These are phyloP conservation scores for Drosophila orosa DNA, from an alignment of 1,140 invertebrate genomes.

Conservation along the genomic window DNA sequence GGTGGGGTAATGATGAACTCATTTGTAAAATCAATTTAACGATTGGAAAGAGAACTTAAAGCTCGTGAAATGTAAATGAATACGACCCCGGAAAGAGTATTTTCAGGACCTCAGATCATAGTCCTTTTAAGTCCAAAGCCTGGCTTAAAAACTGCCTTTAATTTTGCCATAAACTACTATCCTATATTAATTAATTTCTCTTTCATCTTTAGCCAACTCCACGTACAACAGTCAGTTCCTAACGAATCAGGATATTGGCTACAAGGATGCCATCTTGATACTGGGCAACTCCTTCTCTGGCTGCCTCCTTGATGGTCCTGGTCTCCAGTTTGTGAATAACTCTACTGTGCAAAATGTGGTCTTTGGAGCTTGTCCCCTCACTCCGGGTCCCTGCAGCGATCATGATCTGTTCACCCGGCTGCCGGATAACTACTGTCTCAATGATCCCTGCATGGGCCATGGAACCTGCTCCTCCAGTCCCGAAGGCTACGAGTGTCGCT, in stretches of 20 bases:
- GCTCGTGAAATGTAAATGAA: neutral
- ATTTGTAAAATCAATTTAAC: constrained; percentile 27
- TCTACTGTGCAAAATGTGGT: constrained; percentile 88
- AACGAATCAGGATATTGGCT: constrained; percentile 88
- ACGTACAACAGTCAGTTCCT: constrained; percentile 91
- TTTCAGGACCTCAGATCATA: too few species aligned
- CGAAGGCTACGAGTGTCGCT: constrained; percentile 92
- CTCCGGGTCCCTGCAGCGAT: constrained; percentile 87
- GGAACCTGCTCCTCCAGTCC: constrained; percentile 90
- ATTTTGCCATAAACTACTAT: neutral
- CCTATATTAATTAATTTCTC: neutral
- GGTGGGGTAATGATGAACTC: constrained; percentile 18
- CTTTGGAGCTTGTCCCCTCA: constrained; percentile 90
- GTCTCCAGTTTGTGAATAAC: constrained; percentile 90
- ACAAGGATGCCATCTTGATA: constrained; percentile 87
- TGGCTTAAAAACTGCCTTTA: too few species aligned
- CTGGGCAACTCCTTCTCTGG: constrained; percentile 92
- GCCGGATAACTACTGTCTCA: constrained; percentile 89
- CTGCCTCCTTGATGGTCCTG: constrained; percentile 93
- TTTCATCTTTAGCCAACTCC: constrained; percentile 87
- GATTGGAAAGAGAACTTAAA: neutral
- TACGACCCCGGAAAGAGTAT: too few species aligned
- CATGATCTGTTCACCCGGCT: constrained; percentile 85
- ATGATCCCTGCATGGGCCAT: constrained; percentile 92
- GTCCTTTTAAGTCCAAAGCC: too few species aligned